Evolutionary conservation across 2,888 invertebrate species (phyloP), one percentile per base, ranked within the genome.

Genomic region (Ypsolopha scabrella): DNA sequence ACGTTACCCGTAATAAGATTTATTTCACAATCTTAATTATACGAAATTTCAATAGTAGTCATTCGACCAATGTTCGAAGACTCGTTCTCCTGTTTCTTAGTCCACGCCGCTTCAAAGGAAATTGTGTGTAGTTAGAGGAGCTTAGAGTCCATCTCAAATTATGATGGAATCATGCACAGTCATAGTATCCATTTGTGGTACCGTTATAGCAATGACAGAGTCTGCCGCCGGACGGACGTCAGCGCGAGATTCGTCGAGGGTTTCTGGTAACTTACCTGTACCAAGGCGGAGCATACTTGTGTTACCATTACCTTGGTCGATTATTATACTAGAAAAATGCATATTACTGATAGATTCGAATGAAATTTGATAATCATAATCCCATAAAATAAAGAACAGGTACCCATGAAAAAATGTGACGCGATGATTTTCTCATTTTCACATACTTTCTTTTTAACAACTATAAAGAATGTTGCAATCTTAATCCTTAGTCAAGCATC

Each of bases 161-260:
- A 79, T 74, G 63, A 68, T 71, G 68, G 70, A 80, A 80, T 79
- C 68, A 72, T 80, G 81, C 78, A 61, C 56, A 71, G 81, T 80
- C 82, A 80, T 80, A 74, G 67, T 66, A 70, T 72, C 71, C 73
- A 76, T 80, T 70, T 65, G 52, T 55, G 55, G 56, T 75, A 75
- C 82, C 80, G 82, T 80, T 82, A 80, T 43, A 35, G 56, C 72
- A 77, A 79, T 76, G 80, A 74, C 75, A 79, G 68, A 64, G 41
- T 9, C 38, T 48, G 48, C 39, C 8, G 7, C 37, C 36, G 24
- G 49, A 41, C 33, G 49, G n/a, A 41, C 13, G 46, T 24, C 13
- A 35, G 35, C 33, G 46, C 46, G 33, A 6, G 9, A 9, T 39
- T 39, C 39, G n/a, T 24, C 4, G 24, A 24, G 4, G 24, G 24